Base-by-base conservation (phyloP, 1,140 invertebrate species). In the Heliothis virescens region DNA sequence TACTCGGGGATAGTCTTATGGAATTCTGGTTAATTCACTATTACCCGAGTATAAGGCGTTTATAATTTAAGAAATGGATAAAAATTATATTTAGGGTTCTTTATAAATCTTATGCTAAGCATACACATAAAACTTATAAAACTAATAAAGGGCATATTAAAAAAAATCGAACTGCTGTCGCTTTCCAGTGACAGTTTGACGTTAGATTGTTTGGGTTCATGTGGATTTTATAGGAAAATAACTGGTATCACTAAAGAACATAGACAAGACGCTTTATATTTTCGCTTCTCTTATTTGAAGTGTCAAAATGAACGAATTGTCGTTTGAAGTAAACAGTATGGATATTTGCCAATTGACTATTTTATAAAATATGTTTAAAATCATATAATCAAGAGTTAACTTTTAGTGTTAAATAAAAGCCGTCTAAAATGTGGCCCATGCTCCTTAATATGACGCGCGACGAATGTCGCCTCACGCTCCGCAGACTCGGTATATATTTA, bases 381-480 rank as follows among this genome's bases (percentile, higher is more conserved):
- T 90, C 87, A 89, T 92, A 89, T 90, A 91, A 89, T 90, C 87
- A 76, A 89, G 83, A 86, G 86, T 89, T 82, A 81, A 90, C 86
- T 89, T 85, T 85, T 83, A 81, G 86, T 90, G 86, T 86, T 86
- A 83, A 87, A 83, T 84, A 87, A 62, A 83, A 88, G 85, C 84
- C 73, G 84, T 83, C 87, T 83, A 94, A 91, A 87, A 95, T 95
- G 95, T 94, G 94, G 93, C 93, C 93, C 83, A 91, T 92, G 88
- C 90, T 95, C 65, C 88, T 94, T 73, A 92, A 94, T 87, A 86
- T 95, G 87, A 94, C 91, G 53, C 96, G 96, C 88, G 98, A 98
- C 92, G 98, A 98, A 92, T 98, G 97, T 92, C 97, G 97, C 92
- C 96, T 97, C 91, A 97, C 97, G 95, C 96, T 99, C 87, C 96